Percentiles rank a stretch among this genome's conserved stretches.
Evolutionary conservation across 1,140 invertebrate genomes (phyloP).

Genomic region (Drosophila truncata): DNA sequence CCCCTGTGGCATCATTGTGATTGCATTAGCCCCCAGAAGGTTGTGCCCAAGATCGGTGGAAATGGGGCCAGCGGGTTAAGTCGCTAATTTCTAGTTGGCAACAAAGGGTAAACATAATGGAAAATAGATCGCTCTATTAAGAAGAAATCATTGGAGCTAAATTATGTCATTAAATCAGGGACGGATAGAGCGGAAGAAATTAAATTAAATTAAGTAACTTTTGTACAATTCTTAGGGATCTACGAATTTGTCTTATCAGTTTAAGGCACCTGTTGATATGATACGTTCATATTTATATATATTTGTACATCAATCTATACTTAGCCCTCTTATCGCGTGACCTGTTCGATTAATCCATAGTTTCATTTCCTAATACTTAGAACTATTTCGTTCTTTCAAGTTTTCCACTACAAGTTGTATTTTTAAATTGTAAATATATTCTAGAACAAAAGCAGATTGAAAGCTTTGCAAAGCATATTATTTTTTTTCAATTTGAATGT

Average conservation of each 20-base stretch:
- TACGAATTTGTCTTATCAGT: slow-evolving; percentile 14
- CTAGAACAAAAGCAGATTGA: slow-evolving; percentile 23
- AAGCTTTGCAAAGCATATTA: slow-evolving; percentile 23
- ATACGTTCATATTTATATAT: background rate
- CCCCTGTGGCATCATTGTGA: slow-evolving; percentile 35
- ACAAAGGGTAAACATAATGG: slow-evolving; percentile 4
- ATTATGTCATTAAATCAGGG: slow-evolving; percentile 4
- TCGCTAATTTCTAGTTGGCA: slow-evolving; percentile 24
- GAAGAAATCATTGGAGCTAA: background rate
- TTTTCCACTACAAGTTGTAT: no score
- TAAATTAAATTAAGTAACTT: background rate
- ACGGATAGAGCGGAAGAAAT: background rate
- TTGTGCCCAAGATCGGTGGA: slow-evolving; percentile 43
- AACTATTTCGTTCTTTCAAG: background rate
- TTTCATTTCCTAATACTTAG: background rate
- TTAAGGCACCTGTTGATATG: slow-evolving; percentile 19
- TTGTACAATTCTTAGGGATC: background rate
- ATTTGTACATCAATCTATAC: slow-evolving; percentile 10
- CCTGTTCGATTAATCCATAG: slow-evolving; percentile 19
- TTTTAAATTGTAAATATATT: background rate
- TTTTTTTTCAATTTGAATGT: slow-evolving; percentile 60
- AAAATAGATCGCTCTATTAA: slow-evolving; percentile 17
- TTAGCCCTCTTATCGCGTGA: slow-evolving; percentile 27
- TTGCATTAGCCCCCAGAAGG: slow-evolving; percentile 39
- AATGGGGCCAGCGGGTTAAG: slow-evolving; percentile 32